phyloP scores from a whole-genome alignment of 2,113 vertebrate genomes.

The Raphicerus campestris region DNA sequence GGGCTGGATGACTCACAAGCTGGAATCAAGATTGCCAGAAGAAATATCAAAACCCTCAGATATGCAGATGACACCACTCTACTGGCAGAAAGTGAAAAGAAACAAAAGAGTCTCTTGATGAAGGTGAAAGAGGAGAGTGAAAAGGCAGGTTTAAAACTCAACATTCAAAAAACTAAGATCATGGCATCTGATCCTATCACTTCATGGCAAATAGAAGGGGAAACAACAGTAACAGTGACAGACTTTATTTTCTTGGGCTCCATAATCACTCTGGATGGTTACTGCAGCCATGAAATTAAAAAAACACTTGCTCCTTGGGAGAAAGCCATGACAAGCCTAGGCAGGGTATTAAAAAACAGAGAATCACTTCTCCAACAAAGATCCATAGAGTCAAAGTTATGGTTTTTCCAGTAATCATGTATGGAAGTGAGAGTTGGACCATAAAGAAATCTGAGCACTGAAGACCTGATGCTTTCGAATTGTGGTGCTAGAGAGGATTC shows the following conservation, averaged over 20 bases:
- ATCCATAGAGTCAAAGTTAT: not conserved
- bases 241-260: not conserved
- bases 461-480: not conserved
- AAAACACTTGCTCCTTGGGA: not conserved
- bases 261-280: not conserved
- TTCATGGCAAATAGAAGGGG: not conserved
- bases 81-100: not conserved
- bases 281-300: not conserved
- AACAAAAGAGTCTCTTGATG: not conserved
- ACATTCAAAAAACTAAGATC: not conserved
- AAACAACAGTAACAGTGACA: not conserved
- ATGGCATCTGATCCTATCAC: not conserved
- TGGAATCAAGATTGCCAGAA: not conserved
- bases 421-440: not conserved
- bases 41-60: not conserved
- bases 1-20: not conserved
- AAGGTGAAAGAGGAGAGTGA: not conserved
- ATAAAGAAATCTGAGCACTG: not conserved
- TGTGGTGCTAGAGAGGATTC: not conserved
- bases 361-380: not conserved
- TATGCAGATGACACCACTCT: not conserved
- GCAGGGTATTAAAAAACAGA: not conserved
- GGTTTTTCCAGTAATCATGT: not conserved
- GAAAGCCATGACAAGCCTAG: not conserved
- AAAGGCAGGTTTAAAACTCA: not conserved